Percentiles rank a stretch among this genome's conserved stretches.
These are phyloP conservation scores for Apistogramma diplotaenia DNA, from an alignment of 2,113 vertebrate genomes.

Conservation along the genomic window DNA sequence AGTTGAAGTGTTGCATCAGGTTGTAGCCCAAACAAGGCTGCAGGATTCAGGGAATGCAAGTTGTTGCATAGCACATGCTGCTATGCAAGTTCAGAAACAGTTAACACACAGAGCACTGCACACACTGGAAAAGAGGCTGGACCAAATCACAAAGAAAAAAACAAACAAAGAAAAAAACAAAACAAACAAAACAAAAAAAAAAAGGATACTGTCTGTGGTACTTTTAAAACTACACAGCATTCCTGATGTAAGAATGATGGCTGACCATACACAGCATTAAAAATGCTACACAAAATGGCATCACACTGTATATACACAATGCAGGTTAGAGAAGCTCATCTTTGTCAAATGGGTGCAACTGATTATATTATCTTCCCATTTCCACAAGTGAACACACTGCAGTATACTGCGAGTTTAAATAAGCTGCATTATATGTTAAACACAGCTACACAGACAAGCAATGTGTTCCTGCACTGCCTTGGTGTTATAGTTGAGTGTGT, in stretches of 20 bases:
- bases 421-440: slow-evolving; percentile 68
- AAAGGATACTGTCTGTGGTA: slow-evolving; percentile 66
- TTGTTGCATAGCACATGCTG: slow-evolving; percentile 79
- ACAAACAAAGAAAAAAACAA: neutral
- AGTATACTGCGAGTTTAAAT: slow-evolving; percentile 56
- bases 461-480: slow-evolving; percentile 74
- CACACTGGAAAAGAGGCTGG: slow-evolving; percentile 62
- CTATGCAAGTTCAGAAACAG: slow-evolving; percentile 74
- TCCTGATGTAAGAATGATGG: slow-evolving; percentile 70
- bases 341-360: slow-evolving; percentile 59
- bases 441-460: slow-evolving; percentile 72
- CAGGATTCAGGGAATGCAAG: slow-evolving; percentile 59
- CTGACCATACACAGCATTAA: slow-evolving; percentile 69
- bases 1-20: slow-evolving; percentile 70
- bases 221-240: slow-evolving; percentile 73
- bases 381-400: slow-evolving; percentile 61
- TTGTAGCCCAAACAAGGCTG: slow-evolving; percentile 50
- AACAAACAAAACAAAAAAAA: slow-evolving; percentile 9
- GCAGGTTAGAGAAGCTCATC: slow-evolving; percentile 71
- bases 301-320: slow-evolving; percentile 76
- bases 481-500: slow-evolving; percentile 64
- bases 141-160: slow-evolving; percentile 67
- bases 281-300: slow-evolving; percentile 76
- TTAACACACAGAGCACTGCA: slow-evolving; percentile 74
- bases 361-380: slow-evolving; percentile 65